phyloP scores from a whole-genome alignment of 2,888 invertebrate species.

The Hofmannophila pseudospretella region DNA sequence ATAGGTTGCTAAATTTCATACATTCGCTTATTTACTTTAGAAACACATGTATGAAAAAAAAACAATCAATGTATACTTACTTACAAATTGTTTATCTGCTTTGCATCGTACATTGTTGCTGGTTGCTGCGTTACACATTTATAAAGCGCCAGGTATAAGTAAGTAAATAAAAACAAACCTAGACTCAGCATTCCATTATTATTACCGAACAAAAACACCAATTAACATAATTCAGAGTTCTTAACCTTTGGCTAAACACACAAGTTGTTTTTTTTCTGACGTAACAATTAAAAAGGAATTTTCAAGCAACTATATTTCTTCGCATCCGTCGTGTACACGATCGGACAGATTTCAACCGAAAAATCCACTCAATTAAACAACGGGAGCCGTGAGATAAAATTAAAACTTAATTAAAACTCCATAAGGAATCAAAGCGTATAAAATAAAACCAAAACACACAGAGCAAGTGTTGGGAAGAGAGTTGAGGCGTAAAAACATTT shows the following conservation, averaged over 20 bases:
- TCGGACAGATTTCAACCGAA: slow-evolving; percentile 40
- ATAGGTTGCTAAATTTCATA: no score
- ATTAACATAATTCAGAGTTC: slow-evolving; percentile 16
- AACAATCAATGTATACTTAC: no score
- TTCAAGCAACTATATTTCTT: slow-evolving; percentile 36
- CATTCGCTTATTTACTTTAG: no score
- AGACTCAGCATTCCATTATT: background rate
- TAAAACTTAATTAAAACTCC: slow-evolving; percentile 74
- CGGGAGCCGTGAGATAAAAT: slow-evolving; percentile 67
- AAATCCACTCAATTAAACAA: slow-evolving; percentile 52
- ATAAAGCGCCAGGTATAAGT: no score
- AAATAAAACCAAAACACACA: slow-evolving; percentile 25
- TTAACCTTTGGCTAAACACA: slow-evolving; percentile 9
- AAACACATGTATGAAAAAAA: no score
- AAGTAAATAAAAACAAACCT: no score
- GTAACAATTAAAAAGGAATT: slow-evolving; percentile 32
- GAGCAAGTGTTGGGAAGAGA: slow-evolving; percentile 22
- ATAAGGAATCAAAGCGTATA: slow-evolving; percentile 35
- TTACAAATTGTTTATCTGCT: no score
- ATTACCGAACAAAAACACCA: slow-evolving; percentile 6
- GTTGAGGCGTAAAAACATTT: slow-evolving; percentile 62
- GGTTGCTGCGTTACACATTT: no score
- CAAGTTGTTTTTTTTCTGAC: slow-evolving; percentile 6
- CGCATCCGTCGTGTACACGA: slow-evolving; percentile 18
- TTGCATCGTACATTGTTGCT: no score